phyloP scores from a whole-genome alignment of 2,113 vertebrate genomes.

The Echinops telfairi region DNA sequence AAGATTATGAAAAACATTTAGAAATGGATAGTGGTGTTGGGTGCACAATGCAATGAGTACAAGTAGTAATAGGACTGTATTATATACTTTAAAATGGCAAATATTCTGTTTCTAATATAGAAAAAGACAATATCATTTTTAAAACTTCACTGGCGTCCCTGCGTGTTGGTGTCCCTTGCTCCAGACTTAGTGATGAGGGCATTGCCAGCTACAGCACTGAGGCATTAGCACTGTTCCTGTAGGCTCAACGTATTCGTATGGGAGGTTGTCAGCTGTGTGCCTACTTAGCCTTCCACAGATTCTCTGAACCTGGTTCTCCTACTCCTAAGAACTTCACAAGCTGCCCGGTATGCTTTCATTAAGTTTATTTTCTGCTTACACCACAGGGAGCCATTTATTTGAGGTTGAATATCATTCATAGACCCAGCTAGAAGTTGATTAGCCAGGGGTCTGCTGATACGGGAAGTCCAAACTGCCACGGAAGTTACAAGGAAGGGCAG shows the following conservation, averaged over 20 bases:
- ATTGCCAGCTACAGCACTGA: background rate
- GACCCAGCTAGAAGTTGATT: slow-evolving; percentile 13
- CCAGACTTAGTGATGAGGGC: background rate
- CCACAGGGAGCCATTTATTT: background rate
- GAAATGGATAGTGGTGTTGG: background rate
- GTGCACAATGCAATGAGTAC: background rate
- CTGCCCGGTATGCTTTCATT: background rate
- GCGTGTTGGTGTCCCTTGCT: background rate
- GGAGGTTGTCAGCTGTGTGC: background rate
- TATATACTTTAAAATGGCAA: background rate
- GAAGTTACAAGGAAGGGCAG: background rate
- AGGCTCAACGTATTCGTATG: background rate
- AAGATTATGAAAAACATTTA: background rate
- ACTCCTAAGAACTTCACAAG: background rate
- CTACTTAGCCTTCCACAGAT: background rate
- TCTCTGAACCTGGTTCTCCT: background rate
- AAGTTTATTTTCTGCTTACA: slow-evolving; percentile 25
- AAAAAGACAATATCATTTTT: background rate
- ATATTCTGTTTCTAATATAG: background rate
- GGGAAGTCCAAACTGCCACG: background rate
- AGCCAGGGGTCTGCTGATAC: background rate
- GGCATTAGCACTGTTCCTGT: background rate
- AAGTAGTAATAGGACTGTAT: background rate
- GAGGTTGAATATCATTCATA: background rate
- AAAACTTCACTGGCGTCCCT: background rate